Percentiles rank a stretch among this genome's conserved stretches.
phyloP scores from a whole-genome alignment of 2,888 invertebrate species.

The Azorinus chamasolen region DNA sequence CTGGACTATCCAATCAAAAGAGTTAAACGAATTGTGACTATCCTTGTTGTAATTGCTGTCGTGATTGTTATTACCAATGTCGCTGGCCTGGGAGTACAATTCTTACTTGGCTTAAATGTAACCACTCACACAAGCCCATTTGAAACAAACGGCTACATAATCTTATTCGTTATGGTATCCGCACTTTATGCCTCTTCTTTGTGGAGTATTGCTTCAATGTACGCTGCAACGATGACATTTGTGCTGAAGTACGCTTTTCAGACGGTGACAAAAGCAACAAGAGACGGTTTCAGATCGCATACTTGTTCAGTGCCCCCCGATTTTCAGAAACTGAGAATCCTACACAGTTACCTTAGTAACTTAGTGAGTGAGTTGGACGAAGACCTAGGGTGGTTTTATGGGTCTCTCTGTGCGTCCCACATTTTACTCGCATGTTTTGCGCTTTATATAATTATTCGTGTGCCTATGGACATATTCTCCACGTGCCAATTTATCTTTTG shows the following conservation, averaged over 20 bases:
- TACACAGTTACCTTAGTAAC: conserved; percentile 6
- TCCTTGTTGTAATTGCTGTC: neutral
- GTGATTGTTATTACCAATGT: conserved; percentile 5
- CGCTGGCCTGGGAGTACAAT: neutral
- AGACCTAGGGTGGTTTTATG: conserved; percentile 15
- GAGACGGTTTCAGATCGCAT: neutral
- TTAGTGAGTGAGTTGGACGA: neutral
- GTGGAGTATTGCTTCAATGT: no score
- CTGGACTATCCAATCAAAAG: conserved; percentile 7
- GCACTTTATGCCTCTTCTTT: no score
- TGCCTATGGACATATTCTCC: neutral
- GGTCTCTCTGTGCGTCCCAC: neutral
- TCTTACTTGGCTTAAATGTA: neutral
- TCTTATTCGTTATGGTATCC: no score
- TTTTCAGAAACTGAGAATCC: neutral
- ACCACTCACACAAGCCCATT: no score
- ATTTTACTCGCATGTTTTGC: conserved; percentile 4
- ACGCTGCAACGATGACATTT: no score
- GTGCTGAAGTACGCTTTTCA: no score
- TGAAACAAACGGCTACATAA: no score
- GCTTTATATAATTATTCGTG: conserved; percentile 1
- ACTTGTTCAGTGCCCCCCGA: neutral
- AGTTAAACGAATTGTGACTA: neutral
- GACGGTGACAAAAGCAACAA: neutral
- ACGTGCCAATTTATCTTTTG: neutral